phyloP scores from a whole-genome alignment of 2,797 vertebrate genomes.

The Neostethus bicornis region DNA sequence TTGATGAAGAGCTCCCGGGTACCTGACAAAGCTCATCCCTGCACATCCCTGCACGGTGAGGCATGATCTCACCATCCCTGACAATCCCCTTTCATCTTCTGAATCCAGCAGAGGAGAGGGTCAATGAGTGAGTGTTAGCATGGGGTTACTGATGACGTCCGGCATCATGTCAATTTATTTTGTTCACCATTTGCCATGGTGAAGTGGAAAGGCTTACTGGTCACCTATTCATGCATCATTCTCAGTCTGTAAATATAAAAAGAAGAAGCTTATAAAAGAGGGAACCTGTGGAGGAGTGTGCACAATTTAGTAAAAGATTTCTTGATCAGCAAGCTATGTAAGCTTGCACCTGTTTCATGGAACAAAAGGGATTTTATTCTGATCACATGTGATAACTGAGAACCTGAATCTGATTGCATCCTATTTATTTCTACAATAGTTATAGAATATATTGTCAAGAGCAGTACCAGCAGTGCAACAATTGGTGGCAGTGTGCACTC shows the following conservation, averaged over 20 bases:
- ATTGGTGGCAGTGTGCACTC: slow-evolving; percentile 70
- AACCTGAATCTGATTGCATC: neutral
- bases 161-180: slow-evolving; percentile 30
- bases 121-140: slow-evolving; percentile 40
- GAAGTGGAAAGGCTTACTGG: slow-evolving; percentile 16
- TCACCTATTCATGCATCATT: slow-evolving; percentile 22
- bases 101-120: slow-evolving; percentile 45
- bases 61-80: slow-evolving; percentile 41
- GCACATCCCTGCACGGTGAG: slow-evolving; percentile 21
- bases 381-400: neutral
- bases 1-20: slow-evolving; percentile 53
- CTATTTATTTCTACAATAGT: slow-evolving; percentile 2
- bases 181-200: slow-evolving; percentile 7
- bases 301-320: neutral
- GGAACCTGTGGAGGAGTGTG: neutral
- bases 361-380: neutral
- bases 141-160: slow-evolving; percentile 34
- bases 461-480: slow-evolving; percentile 58
- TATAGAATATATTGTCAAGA: neutral
- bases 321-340: slow-evolving; percentile 1
- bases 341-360: neutral
- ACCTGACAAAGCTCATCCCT: slow-evolving; percentile 34
- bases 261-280: neutral
- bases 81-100: slow-evolving; percentile 39
- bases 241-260: slow-evolving; percentile 2